A percentile compares a stretch with the other conserved stretches of the same genome.
Conservation (phyloP, 2,797 vertebrate species). For the Mus spretus region DNA sequence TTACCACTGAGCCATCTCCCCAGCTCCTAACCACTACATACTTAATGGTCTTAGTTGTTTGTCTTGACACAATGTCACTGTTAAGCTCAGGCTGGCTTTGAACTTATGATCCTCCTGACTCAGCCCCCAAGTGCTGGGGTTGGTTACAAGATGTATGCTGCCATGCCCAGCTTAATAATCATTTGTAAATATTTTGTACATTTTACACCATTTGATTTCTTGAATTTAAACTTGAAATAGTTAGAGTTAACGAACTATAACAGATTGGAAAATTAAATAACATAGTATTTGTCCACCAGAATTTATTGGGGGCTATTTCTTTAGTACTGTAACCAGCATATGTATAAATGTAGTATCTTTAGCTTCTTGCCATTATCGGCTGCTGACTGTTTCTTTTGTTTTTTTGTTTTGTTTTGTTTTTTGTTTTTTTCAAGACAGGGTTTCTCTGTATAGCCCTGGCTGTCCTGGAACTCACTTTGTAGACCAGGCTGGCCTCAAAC, state of each 20-base stretch:
- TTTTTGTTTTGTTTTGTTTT: no score
- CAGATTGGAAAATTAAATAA: constrained; percentile 63
- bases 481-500: no score
- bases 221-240: constrained; percentile 60
- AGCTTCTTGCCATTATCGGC: constrained; percentile 59
- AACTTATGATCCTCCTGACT: not conserved
- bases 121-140: not conserved
- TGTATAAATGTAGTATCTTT: constrained; percentile 23
- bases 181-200: constrained; percentile 56
- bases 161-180: not conserved
- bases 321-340: constrained; percentile 6
- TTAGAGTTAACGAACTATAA: constrained; percentile 61
- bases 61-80: not conserved
- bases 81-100: not conserved
- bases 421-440: no score
- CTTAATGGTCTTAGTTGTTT: not conserved
- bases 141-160: not conserved
- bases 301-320: constrained; percentile 25
- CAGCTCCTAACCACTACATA: not conserved
- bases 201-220: constrained; percentile 29
- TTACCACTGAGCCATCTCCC: not conserved
- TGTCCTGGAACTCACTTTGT: no score
- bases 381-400: constrained; percentile 60
- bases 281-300: constrained; percentile 53
- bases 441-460: no score